Percentiles rank a stretch among this genome's conserved stretches.
Conservation (phyloP, 2,113 vertebrate genomes). For the Scytalopus superciliaris region DNA sequence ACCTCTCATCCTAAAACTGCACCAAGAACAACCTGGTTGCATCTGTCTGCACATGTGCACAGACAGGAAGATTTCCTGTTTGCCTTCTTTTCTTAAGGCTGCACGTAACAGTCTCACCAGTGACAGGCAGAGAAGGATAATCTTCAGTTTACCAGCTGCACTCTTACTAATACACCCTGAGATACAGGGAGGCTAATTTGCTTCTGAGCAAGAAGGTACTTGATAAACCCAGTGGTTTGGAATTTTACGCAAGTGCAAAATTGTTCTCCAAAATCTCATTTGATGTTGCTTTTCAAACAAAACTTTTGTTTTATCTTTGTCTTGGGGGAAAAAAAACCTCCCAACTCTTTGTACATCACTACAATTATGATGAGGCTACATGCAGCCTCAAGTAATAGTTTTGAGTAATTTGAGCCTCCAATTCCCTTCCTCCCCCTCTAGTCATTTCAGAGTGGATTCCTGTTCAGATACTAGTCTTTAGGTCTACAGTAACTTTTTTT, state of each 20-base stretch:
- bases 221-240: neutral
- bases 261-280: neutral
- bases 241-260: neutral
- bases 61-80: neutral
- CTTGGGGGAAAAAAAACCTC: accelerated
- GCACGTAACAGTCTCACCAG: neutral
- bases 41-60: neutral
- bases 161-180: neutral
- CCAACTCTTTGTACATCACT: neutral
- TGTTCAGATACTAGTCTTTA: neutral
- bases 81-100: neutral
- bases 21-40: neutral
- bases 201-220: neutral
- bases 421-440: neutral
- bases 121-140: neutral
- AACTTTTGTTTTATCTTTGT: neutral
- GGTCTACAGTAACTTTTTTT: neutral
- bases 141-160: neutral
- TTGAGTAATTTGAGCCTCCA: neutral
- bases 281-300: neutral
- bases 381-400: neutral
- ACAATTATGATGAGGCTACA: neutral
- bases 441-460: neutral
- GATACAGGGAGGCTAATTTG: neutral
- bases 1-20: neutral